Evolutionary conservation across 2,888 invertebrate species (phyloP), one percentile per base, ranked within the genome.

Genomic region (Athrips mouffetella): DNA sequence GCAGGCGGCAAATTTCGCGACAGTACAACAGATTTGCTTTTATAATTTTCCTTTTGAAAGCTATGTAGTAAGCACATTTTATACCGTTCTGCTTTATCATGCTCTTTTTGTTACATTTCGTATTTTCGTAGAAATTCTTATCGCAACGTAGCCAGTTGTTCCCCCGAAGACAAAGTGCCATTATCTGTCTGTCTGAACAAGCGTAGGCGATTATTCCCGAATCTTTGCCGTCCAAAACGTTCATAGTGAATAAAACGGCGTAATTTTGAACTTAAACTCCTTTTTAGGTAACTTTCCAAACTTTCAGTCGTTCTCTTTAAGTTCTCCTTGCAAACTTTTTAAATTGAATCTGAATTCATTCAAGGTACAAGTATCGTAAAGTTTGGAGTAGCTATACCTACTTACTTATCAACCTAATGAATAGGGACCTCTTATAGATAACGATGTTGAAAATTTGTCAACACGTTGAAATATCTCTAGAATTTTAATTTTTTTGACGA

Each of bases 281-380:
- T 21, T 37, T 37, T 37, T 37, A 16, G 16, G 37, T 20, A 18
- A 37, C 8, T 27, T n/a, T 37, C 20, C 4, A 13, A 30, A 40
- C 45, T 42, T 44, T 40, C 18, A 31, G 45, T 45, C 35, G 51
- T 48, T 51, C 53, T n/a, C 18, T 37, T 8, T 16, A 37, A 37
- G 54, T 51, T 51, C 54, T 63, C 67, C 59, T 59, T 62, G 52
- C 55, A 61, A 80, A 81, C 71, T 81, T 82, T 76, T 75, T 68
- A 76, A 79, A 79, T 80, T 79, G 70, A 79, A 73, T 80, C 58
- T 53, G 63, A 68, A 65, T 66, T 63, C 68, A 47, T 23, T 39
- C 16, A 16, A 10, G 23, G 25, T 16, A 5, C 33, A 20, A 41
- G 41, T 61, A 55, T 48, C 51, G 54, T 49, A 51, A 66, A 67